Evolutionary conservation across 2,888 invertebrate species (phyloP).

Genomic region (Herminia tarsipennalis): DNA sequence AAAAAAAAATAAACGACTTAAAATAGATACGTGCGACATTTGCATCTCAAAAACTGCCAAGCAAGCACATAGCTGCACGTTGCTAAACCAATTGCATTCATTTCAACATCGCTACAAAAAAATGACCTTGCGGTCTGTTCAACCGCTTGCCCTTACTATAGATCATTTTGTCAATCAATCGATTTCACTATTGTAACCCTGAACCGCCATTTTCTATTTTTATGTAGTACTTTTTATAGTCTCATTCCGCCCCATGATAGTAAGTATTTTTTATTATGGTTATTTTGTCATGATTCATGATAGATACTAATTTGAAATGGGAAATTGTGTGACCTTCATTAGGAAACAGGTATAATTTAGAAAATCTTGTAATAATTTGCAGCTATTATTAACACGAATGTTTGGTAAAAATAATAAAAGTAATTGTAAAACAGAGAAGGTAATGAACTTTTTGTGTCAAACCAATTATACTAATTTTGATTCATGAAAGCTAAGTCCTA

Average conservation of each 20-base stretch:
- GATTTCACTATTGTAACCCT: constrained; percentile 72
- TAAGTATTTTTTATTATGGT: constrained; percentile 6
- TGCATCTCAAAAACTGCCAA: constrained; percentile 10
- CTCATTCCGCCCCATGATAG: constrained; percentile 38
- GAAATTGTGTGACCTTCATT: constrained; percentile 23
- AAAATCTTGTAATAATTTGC: constrained; percentile 17
- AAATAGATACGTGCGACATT: background rate
- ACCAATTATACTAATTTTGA: no score
- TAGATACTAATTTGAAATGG: constrained; percentile 15
- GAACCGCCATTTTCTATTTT: constrained; percentile 49
- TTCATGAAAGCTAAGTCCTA: no score
- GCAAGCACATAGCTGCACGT: constrained; percentile 49
- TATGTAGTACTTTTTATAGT: constrained; percentile 50
- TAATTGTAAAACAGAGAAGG: background rate
- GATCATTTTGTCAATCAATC: constrained; percentile 59
- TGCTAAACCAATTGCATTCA: constrained; percentile 49
- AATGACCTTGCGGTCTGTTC: constrained; percentile 67
- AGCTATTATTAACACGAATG: constrained; percentile 15
- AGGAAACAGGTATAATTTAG: background rate
- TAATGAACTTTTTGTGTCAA: background rate
- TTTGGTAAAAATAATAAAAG: constrained; percentile 25
- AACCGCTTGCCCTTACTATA: constrained; percentile 69
- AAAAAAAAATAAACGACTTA: no score
- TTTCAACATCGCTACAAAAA: constrained; percentile 73
- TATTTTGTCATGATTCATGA: constrained; percentile 13